These are phyloP conservation scores for Okamejei kenojei DNA, from an alignment of 2,797 vertebrate genomes.

Conservation along the genomic window DNA sequence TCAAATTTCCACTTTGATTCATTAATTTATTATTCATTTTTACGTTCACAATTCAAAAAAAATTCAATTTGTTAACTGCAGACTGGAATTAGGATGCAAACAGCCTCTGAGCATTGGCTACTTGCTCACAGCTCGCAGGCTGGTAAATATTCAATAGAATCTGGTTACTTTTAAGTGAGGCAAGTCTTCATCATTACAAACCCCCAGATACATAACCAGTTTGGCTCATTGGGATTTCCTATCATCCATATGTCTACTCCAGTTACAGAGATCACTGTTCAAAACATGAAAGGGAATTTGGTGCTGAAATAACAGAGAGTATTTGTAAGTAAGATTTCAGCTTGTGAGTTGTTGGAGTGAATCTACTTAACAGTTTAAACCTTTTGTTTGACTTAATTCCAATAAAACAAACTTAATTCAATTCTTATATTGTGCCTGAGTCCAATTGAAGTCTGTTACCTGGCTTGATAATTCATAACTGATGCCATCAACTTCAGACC, in stretches of 20 bases:
- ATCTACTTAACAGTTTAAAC: not conserved
- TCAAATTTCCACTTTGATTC: not conserved
- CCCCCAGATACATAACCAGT: not conserved
- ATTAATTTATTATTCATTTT: not conserved
- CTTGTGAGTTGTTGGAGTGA: not conserved
- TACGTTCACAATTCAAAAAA: not conserved
- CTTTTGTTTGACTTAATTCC: not conserved
- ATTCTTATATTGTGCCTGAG: not conserved
- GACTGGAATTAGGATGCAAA: not conserved
- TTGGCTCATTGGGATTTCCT: not conserved
- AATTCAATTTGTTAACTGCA: not conserved
- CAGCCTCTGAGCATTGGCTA: not conserved
- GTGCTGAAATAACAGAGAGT: not conserved
- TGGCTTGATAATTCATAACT: too few species aligned
- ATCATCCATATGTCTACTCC: not conserved
- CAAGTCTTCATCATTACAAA: not conserved
- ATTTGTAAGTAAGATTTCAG: not conserved
- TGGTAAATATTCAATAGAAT: constrained; percentile 14
- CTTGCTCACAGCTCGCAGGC: not conserved
- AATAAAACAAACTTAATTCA: not conserved
- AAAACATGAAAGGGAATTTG: constrained; percentile 9
- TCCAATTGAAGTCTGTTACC: not conserved
- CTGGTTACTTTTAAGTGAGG: constrained; percentile 13
- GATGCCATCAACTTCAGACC: too few species aligned
- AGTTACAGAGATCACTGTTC: constrained; percentile 5